Evolutionary conservation across 2,888 invertebrate genomes (phyloP).

Genomic region (Drosophila lacicola): DNA sequence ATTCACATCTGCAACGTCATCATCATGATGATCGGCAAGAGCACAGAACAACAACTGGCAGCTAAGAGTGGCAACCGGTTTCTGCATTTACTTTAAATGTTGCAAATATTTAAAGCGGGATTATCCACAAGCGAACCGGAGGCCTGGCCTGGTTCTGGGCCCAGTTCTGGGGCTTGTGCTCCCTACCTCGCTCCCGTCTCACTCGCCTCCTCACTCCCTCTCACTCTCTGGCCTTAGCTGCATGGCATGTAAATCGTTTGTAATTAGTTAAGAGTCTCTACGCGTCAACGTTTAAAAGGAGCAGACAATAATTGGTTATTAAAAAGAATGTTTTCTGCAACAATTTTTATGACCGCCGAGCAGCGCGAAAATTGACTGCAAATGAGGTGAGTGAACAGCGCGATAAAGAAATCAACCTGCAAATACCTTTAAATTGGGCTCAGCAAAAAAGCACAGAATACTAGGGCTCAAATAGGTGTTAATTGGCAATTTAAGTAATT

Average conservation of each 20-base stretch:
- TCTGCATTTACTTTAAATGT: conserved; percentile 72
- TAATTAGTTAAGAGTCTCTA: conserved; percentile 76
- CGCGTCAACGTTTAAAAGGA: conserved; percentile 70
- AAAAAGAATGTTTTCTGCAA: conserved; percentile 65
- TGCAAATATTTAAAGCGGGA: conserved; percentile 76
- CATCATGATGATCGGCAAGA: conserved; percentile 46
- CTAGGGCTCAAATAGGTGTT: neutral
- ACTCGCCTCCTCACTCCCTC: neutral
- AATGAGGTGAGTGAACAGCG: conserved; percentile 54
- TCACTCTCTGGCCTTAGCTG: conserved; percentile 39
- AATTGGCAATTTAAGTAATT: neutral
- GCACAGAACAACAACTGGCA: conserved; percentile 38
- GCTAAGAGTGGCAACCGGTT: conserved; percentile 64
- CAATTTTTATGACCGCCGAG: conserved; percentile 66
- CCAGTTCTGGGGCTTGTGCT: conserved; percentile 17
- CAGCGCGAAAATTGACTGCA: conserved; percentile 72
- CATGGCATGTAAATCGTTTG: conserved; percentile 77
- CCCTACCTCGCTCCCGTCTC: neutral
- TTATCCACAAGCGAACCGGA: conserved; percentile 61
- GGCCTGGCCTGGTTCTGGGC: conserved; percentile 67
- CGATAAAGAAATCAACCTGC: conserved; percentile 19
- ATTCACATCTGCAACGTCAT: conserved; percentile 66
- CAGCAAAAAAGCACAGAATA: neutral
- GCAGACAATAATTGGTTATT: conserved; percentile 78
- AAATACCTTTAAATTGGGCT: conserved; percentile 3